Conservation (phyloP, 2,113 vertebrate species). For the Gobiocypris rarus region DNA sequence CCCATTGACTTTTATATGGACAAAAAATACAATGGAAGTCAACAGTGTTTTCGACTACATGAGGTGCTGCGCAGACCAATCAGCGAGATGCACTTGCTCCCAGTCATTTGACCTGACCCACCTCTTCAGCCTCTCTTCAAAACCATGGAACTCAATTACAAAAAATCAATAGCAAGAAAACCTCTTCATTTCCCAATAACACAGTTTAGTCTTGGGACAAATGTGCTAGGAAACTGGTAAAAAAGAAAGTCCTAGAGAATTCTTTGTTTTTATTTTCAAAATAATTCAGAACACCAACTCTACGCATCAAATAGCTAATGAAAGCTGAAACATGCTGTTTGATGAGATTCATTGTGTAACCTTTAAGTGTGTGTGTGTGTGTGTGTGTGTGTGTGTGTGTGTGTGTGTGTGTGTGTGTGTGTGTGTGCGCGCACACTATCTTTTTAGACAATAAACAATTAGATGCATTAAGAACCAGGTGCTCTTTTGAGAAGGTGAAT, state of each 20-base stretch:
- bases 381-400: too few species aligned
- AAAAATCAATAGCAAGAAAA: conserved; percentile 2
- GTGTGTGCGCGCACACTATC: too few species aligned
- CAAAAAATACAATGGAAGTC: neutral
- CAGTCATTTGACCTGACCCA: conserved; percentile 31
- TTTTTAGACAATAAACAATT: neutral
- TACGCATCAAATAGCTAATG: neutral
- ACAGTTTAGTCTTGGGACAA: neutral
- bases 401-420: too few species aligned
- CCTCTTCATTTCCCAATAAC: neutral
- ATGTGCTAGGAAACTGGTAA: neutral
- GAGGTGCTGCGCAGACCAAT: too few species aligned
- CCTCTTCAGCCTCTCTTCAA: neutral
- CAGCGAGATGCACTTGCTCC: neutral
- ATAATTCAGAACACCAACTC: neutral
- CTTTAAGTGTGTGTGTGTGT: neutral
- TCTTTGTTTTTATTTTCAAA: neutral
- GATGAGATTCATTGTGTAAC: conserved; percentile 11
- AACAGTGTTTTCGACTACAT: neutral
- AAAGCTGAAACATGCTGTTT: neutral
- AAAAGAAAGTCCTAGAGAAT: neutral
- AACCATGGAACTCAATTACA: neutral
- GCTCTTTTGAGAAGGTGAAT: conserved; percentile 17
- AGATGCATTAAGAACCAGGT: neutral
- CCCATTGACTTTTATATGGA: neutral